These are phyloP conservation scores for Acanthochromis polyacanthus DNA, from an alignment of 2,113 vertebrate genomes.

Conservation along the genomic window DNA sequence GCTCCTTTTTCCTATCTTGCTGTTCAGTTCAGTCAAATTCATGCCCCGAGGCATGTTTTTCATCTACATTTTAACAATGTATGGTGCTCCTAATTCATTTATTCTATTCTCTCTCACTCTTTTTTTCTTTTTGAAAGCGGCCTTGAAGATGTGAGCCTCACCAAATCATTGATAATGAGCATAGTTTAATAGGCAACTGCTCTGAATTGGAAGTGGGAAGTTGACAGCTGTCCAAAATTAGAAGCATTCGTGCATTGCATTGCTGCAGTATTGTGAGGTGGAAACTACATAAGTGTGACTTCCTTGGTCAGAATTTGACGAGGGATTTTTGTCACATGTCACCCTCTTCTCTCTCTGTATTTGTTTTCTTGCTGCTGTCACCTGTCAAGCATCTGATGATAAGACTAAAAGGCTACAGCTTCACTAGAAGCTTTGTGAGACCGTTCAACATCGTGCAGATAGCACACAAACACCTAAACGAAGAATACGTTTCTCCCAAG, in stretches of 20 bases:
- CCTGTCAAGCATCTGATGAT: conserved; percentile 17
- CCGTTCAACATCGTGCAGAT: too few relatives aligned
- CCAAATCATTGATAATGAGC: neutral
- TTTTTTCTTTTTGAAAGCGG: neutral
- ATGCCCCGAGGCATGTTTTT: conserved; percentile 8
- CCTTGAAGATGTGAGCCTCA: conserved; percentile 1
- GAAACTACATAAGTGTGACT: conserved; percentile 17
- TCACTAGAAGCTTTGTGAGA: neutral
- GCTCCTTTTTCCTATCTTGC: neutral
- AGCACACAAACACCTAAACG: too few relatives aligned
- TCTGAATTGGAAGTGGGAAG: conserved; percentile 17
- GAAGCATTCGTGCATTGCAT: conserved; percentile 3
- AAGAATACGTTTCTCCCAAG: too few relatives aligned
- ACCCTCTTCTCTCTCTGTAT: neutral
- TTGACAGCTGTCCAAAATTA: conserved; percentile 40
- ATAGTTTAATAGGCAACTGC: neutral
- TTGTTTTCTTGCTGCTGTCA: neutral
- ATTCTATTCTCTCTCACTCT: neutral
- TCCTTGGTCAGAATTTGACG: neutral
- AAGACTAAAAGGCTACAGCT: neutral
- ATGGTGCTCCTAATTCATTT: neutral
- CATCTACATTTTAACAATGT: conserved; percentile 22
- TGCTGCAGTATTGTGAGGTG: neutral
- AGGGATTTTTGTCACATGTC: conserved; percentile 22
- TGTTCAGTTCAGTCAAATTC: conserved; percentile 36